A percentile compares a stretch with the other conserved stretches of the same genome.
Evolutionary conservation across 2,888 invertebrate species (phyloP).

Genomic region (Microdon myrmicae): DNA sequence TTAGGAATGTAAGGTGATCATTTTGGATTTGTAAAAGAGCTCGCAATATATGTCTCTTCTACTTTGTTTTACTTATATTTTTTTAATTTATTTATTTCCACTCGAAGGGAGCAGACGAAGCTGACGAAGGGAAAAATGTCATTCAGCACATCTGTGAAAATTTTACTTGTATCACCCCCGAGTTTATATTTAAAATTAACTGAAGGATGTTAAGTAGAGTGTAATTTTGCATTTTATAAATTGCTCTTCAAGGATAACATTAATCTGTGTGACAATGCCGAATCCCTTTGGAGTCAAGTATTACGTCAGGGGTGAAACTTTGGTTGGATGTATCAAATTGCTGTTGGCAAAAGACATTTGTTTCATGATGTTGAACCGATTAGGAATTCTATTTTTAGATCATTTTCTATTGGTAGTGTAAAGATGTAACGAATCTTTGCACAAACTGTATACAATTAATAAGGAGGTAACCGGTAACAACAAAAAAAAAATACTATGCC

Average conservation of each 20-base stretch:
- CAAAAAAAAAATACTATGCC: too few relatives aligned
- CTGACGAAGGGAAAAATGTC: conserved; percentile 5
- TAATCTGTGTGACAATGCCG: conserved; percentile 26
- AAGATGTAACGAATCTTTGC: too few relatives aligned
- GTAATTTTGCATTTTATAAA: conserved; percentile 48
- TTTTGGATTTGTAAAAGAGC: conserved; percentile 15
- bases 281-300: too few relatives aligned
- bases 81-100: background rate
- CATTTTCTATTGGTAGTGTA: too few relatives aligned
- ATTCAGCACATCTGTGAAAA: conserved; percentile 46
- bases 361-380: too few relatives aligned
- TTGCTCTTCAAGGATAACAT: conserved; percentile 42
- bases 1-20: conserved; percentile 24
- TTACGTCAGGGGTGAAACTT: too few relatives aligned
- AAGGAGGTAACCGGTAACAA: too few relatives aligned
- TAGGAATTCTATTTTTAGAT: too few relatives aligned
- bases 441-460: too few relatives aligned
- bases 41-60: too few relatives aligned
- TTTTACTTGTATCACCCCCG: conserved; percentile 29
- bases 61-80: conserved; percentile 9
- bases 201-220: conserved; percentile 35
- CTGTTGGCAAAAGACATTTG: too few relatives aligned
- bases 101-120: conserved; percentile 2
- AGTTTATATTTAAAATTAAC: conserved; percentile 25
- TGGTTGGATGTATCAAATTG: too few relatives aligned